Base-by-base conservation (phyloP, 1,140 invertebrate species). In the Bactericera cockerelli region DNA sequence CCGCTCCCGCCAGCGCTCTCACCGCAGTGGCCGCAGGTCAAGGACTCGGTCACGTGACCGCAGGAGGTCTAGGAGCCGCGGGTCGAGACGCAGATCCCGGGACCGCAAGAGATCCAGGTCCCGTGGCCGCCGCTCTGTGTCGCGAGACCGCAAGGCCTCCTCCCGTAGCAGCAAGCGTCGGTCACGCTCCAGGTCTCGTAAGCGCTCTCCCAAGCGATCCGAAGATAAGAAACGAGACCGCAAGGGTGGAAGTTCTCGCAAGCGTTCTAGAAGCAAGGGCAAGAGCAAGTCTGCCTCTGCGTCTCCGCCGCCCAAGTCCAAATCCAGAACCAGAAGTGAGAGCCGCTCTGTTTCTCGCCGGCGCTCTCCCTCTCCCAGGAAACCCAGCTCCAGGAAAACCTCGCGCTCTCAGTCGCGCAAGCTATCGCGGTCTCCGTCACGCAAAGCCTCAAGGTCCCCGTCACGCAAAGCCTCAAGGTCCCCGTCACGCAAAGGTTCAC, bases 1-100 rank as follows among this genome's bases (percentile, higher is more conserved):
- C 0, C 66, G 77, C 1, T 72, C 73, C 54, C 71, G 67, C 25
- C 66, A 65, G 4, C 64, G 65, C 24, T 70, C 68, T 33, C 58
- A 67, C 26, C 66, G 65, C 14, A 59, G 59, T 24, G 19, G 33
- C 1, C 64, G 64, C 38, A 61, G 63, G 26, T 62, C 62, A 16
- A 69, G 74, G 1, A 66, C 68, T 25, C 59, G 68, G n/a, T 69
- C 68, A 8, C 54, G 66, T 24, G 58, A 60, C 16, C 56, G 64
- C 13, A 65, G 76, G 4, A 72, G 79, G 53, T 79, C 76, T n/a
- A 71, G 77, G 59, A 78, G 78, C 1, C 70, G 78, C 61, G 74
- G 73, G 13, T 68, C 73, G 2, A 71, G 63, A 10, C 70, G 78
- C 4, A 69, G 76, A 8, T 84, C 81, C 0, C 76, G 82, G 6